Base-by-base conservation (phyloP, 2,113 vertebrate species). In the Ceyx melanurus region DNA sequence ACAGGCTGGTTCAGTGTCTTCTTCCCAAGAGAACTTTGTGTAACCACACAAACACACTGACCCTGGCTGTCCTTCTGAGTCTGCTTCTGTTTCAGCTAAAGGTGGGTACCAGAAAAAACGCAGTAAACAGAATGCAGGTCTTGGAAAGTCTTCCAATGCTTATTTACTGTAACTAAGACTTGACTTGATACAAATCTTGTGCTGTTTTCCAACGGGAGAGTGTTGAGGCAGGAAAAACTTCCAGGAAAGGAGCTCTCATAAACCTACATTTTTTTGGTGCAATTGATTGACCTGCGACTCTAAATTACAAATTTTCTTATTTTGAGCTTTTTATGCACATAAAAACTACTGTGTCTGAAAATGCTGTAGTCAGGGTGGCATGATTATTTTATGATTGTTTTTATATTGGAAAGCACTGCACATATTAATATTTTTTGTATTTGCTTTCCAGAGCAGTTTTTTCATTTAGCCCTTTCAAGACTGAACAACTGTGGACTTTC, bases 381-480 rank as follows among this genome's bases (percentile, higher is more conserved):
- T 72, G 51, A 28, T 71, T 58, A 25, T 50, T 96, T 89, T 79
- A 5, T 72, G 51, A 28, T 71, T 58, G 20, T 50, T 96, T 89
- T 79, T 77, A 8, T 43, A 16, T 29, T 22, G 35, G 14, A 57
- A 93, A 57, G 18, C 31, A 68, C 29, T 51, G 28, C 58, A 9
- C 40, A 5, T 61, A 80, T 82, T 95, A 57, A 82, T 82, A 10
- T 42, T 73, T 16, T 86, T 70, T 53, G 5, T 54, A 3, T 95
- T 97, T 97, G 17, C 92, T 85, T 98, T 97, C 78, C 73, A 98
- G 98, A 85, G 65, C 88, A 86, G 6, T 93, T 96, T 90, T 98
- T 98, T 95, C 93, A 22, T 78, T 66, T 93, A 74, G 97, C 96
- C 66, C 97, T 98, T 93, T 98, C 97, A 87, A 97, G 93, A 86